Conservation (phyloP, 1,140 invertebrate genomes). For the Eumeta japonica region DNA sequence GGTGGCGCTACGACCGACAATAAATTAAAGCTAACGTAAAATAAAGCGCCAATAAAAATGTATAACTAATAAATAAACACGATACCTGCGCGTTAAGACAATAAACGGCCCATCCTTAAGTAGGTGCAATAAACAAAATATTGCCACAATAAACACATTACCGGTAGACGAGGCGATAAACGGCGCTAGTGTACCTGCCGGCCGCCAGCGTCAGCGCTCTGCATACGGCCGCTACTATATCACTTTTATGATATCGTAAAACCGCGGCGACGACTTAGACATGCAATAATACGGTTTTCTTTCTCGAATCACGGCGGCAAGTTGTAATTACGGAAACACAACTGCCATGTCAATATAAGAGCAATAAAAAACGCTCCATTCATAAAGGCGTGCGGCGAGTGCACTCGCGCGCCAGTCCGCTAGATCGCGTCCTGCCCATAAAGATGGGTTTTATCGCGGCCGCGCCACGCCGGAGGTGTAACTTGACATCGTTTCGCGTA, state of each 20-base stretch:
- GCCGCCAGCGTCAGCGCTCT: constrained; percentile 18
- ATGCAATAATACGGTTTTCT: constrained; percentile 44
- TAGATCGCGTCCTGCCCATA: constrained; percentile 45
- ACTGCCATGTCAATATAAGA: constrained; percentile 44
- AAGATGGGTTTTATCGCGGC: constrained; percentile 49
- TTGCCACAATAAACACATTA: constrained; percentile 55
- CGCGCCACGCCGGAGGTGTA: constrained; percentile 49
- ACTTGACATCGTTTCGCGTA: constrained; percentile 56
- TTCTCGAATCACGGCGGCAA: constrained; percentile 39
- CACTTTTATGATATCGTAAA: constrained; percentile 53
- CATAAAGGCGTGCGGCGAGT: constrained; percentile 28
- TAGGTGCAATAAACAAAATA: constrained; percentile 52
- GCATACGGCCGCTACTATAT: constrained; percentile 33
- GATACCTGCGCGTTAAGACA: constrained; percentile 53
- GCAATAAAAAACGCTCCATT: constrained; percentile 49
- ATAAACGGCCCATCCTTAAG: constrained; percentile 47
- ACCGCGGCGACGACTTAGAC: constrained; percentile 34
- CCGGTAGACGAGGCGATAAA: constrained; percentile 48
- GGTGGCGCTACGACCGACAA: constrained; percentile 45
- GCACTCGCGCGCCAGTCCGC: constrained; percentile 33
- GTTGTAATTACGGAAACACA: constrained; percentile 42
- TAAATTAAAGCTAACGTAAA: constrained; percentile 58
- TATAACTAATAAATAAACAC: constrained; percentile 58
- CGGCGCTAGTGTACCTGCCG: constrained; percentile 25
- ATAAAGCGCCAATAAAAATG: constrained; percentile 57